Evolutionary conservation across 1,140 invertebrate genomes (phyloP).

Genomic region (Drosophila ambigua): DNA sequence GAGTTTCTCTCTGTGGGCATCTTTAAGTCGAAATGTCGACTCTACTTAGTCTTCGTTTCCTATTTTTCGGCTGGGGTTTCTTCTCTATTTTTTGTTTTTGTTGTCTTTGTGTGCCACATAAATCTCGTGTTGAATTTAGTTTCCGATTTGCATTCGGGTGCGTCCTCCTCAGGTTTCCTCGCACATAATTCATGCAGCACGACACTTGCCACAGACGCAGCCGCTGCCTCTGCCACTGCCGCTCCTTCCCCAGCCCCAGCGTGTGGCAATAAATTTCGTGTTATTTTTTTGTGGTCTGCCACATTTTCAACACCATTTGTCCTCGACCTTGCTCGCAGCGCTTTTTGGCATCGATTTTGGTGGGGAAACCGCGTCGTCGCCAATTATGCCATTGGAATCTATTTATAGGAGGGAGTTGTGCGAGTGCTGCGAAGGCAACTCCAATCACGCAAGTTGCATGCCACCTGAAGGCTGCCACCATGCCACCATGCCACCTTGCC

Average conservation of each 20-base stretch:
- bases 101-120: slow-evolving; percentile 40
- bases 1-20: no score
- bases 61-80: background rate
- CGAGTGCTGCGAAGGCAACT: slow-evolving; percentile 31
- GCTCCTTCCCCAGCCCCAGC: background rate
- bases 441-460: slow-evolving; percentile 62
- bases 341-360: slow-evolving; percentile 68
- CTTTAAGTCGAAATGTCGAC: no score
- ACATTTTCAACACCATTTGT: slow-evolving; percentile 41
- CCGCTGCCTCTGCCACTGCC: slow-evolving; percentile 12
- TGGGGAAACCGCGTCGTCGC: slow-evolving; percentile 53
- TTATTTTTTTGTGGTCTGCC: slow-evolving; percentile 24
- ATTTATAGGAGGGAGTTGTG: slow-evolving; percentile 52
- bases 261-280: slow-evolving; percentile 62
- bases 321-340: slow-evolving; percentile 65
- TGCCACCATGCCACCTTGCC: slow-evolving; percentile 16
- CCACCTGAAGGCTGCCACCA: slow-evolving; percentile 4
- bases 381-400: slow-evolving; percentile 67
- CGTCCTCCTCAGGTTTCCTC: slow-evolving; percentile 41
- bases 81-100: slow-evolving; percentile 15
- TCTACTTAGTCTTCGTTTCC: background rate
- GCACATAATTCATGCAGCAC: slow-evolving; percentile 52
- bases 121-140: slow-evolving; percentile 66
- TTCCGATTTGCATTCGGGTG: slow-evolving; percentile 62
- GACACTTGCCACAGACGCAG: slow-evolving; percentile 33